Base-by-base conservation (phyloP, 92 coral and sea anemone species). In the Epizoanthus ramosus region DNA sequence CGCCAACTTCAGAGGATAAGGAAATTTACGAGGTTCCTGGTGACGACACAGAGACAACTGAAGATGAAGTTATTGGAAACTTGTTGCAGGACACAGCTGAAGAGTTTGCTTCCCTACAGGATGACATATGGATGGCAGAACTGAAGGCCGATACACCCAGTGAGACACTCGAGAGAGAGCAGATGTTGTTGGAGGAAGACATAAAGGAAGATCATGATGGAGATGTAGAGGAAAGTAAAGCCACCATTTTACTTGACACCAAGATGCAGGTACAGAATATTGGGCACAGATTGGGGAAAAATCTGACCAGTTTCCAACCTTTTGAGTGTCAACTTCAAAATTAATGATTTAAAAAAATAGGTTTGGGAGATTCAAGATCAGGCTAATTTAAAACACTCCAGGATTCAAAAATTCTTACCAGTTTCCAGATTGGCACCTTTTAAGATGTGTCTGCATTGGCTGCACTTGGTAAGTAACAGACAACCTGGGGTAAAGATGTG, bases 31-130 rank as follows among this genome's bases (percentile, higher is more conserved):
- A 77, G 4, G 39, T 25, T 18, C 63, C 83, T 39, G 84, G 85
- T 52, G 84, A 77, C 15, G 80, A 67, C 53, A 4, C 84, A 52
- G 94, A 84, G 31, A 83, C 87, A 43, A 57, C 79, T 3, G 91
- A 88, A 19, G 82, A 84, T 23, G 74, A 79, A 31, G 83, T 79
- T 59, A 87, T 84, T 15, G 91, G 79, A 52, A 63, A 85, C 12
- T 66, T 88, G 3, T 24, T 84, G 22, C 57, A 83, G 57, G 91
- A 88, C 3, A 57, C 80, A 22, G 69, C 63, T 22, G 81, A 63
- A 5, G 83, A 67, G 10, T 77, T 21, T 61, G 56, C 58, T 8
- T 52, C 28, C 21, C 16, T 39, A 41, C 57, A 31, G 17, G 69
- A 77, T 19, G 53, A 60, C 9, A n/a, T 37, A 35, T n/a, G 82